Evolutionary conservation across 2,113 vertebrate genomes (phyloP).

Genomic region (Stigmatopora argus): DNA sequence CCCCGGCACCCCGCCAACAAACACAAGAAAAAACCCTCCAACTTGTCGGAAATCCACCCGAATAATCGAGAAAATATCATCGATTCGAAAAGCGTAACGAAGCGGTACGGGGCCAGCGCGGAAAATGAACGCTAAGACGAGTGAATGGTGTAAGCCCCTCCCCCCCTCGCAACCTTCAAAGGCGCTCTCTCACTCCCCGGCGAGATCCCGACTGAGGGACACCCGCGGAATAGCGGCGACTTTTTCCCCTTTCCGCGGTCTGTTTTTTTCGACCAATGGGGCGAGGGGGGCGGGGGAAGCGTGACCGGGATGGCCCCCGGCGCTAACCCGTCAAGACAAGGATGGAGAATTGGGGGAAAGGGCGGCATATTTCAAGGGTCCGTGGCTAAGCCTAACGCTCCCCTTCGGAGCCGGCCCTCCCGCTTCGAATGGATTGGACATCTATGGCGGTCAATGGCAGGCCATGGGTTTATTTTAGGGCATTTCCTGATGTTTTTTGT

Average conservation of each 20-base stretch:
- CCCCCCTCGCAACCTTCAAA: constrained; percentile 20
- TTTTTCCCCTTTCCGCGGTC: constrained; percentile 19
- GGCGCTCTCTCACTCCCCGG: constrained; percentile 7
- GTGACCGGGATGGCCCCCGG: constrained; percentile 21
- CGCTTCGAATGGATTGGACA: too few species aligned
- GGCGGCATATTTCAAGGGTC: constrained; percentile 52
- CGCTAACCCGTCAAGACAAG: constrained; percentile 27
- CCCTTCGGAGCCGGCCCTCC: too few species aligned
- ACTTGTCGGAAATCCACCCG: too few species aligned
- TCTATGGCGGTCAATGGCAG: too few species aligned
- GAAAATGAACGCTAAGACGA: constrained; percentile 31
- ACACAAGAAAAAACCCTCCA: too few species aligned
- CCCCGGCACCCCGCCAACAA: too few species aligned
- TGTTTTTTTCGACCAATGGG: constrained; percentile 33
- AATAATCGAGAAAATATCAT: constrained; percentile 30
- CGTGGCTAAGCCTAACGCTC: not conserved
- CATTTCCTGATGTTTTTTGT: too few species aligned
- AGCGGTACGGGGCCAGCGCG: not conserved
- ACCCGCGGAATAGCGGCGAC: constrained; percentile 56
- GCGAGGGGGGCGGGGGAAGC: constrained; percentile 17
- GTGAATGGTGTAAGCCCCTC: constrained; percentile 34
- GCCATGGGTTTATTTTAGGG: too few species aligned
- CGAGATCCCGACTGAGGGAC: constrained; percentile 62
- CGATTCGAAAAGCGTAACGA: not conserved
- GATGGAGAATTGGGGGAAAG: constrained; percentile 29